phyloP scores from a whole-genome alignment of 2,113 vertebrate genomes.

The Probosciger aterrimus region DNA sequence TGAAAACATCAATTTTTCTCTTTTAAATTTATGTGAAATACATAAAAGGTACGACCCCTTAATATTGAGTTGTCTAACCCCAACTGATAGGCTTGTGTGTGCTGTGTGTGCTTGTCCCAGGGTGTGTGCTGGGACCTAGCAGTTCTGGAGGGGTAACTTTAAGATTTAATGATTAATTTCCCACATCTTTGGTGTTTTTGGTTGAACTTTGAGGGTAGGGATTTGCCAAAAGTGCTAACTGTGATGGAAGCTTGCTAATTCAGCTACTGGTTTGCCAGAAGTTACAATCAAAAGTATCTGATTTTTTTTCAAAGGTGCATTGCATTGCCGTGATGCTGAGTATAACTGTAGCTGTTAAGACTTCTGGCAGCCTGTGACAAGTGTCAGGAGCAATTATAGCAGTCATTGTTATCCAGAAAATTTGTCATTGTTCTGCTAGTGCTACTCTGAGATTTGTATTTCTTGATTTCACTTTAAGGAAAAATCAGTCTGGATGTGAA shows the following conservation, averaged over 20 bases:
- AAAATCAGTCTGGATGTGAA: neutral
- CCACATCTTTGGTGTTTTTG: neutral
- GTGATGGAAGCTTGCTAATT: neutral
- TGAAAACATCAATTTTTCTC: neutral
- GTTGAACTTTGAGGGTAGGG: neutral
- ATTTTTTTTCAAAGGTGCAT: neutral
- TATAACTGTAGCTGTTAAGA: neutral
- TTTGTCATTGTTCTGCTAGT: neutral
- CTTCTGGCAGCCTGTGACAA: neutral
- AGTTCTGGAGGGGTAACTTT: neutral
- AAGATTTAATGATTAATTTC: neutral
- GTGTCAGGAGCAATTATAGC: conserved; percentile 6
- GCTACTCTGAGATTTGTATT: neutral
- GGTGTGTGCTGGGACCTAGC: neutral
- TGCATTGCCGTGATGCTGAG: neutral
- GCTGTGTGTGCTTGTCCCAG: neutral
- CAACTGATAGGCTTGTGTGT: neutral
- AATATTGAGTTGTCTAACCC: neutral
- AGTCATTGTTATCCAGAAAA: conserved; percentile 3
- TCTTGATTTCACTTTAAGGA: neutral
- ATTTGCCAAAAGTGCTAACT: neutral
- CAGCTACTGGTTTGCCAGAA: neutral
- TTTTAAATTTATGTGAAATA: neutral
- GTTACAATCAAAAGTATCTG: neutral
- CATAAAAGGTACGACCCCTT: neutral